Evolutionary conservation across 1,140 invertebrate species (phyloP).

Genomic region (Diploscapter pachys): DNA sequence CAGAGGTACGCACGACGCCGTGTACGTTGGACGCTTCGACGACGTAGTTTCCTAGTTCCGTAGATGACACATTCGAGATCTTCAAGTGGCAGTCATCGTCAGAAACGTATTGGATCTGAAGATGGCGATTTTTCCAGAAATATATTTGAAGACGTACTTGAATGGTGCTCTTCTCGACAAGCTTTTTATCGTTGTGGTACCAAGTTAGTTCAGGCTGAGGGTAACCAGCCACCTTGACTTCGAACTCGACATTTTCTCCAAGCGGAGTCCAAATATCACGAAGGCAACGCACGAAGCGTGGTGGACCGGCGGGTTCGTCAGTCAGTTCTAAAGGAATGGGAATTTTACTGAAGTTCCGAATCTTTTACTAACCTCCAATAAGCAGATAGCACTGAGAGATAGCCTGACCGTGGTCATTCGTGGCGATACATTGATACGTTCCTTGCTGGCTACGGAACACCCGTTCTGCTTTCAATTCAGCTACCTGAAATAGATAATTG

Average conservation of each 20-base stretch:
- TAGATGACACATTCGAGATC: constrained; percentile 25
- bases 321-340: constrained; percentile 9
- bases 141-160: constrained; percentile 26
- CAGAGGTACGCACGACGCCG: constrained; percentile 46
- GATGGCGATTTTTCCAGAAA: neutral
- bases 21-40: constrained; percentile 48
- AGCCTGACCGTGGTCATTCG: constrained; percentile 38
- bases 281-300: constrained; percentile 46
- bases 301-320: constrained; percentile 44
- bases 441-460: constrained; percentile 44
- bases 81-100: constrained; percentile 27
- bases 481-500: constrained; percentile 17
- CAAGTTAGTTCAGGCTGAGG: constrained; percentile 45
- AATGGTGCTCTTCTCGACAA: constrained; percentile 33
- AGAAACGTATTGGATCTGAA: constrained; percentile 38
- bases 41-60: constrained; percentile 40
- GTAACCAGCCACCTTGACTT: constrained; percentile 44
- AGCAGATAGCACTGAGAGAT: constrained; percentile 43
- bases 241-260: constrained; percentile 33
- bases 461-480: constrained; percentile 37
- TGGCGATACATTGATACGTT: constrained; percentile 49
- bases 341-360: neutral
- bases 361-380: constrained; percentile 40
- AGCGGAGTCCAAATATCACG: constrained; percentile 47
- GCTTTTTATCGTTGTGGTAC: constrained; percentile 45